phyloP scores from a whole-genome alignment of 2,888 invertebrate genomes.

The Synergus itoensis region DNA sequence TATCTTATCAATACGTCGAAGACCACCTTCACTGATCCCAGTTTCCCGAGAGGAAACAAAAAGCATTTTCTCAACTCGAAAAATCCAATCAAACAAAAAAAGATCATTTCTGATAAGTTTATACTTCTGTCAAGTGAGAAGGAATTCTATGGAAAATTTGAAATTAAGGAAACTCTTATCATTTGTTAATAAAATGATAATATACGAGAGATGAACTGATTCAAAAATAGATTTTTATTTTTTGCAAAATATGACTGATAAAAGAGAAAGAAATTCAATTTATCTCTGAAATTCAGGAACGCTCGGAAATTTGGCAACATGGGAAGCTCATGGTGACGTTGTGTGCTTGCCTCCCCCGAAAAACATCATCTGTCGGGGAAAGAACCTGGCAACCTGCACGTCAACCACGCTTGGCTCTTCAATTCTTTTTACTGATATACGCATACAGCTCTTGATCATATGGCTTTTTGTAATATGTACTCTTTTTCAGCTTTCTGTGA shows the following conservation, averaged over 20 bases:
- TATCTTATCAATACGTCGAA: not conserved
- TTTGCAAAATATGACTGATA: not conserved
- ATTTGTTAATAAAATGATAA: not conserved
- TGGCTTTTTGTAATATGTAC: conserved; percentile 20
- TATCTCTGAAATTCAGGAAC: not conserved
- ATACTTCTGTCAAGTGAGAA: no score
- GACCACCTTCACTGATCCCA: not conserved
- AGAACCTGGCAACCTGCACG: conserved; percentile 8
- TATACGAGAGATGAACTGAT: not conserved
- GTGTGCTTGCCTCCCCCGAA: conserved; percentile 3
- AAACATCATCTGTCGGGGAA: conserved; percentile 37
- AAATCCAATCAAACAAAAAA: no score
- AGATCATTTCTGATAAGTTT: no score
- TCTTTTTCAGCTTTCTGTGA: not conserved
- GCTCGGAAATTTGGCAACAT: conserved; percentile 21
- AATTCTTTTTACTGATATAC: conserved; percentile 14
- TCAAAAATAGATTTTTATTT: no score
- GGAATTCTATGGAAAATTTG: not conserved
- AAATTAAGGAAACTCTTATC: not conserved
- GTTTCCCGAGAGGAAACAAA: not conserved
- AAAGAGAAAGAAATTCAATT: not conserved
- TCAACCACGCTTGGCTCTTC: not conserved
- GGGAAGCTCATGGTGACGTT: not conserved
- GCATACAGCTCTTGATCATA: not conserved
- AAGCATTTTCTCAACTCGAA: not conserved